A percentile compares a stretch with the other conserved stretches of the same genome.
Evolutionary conservation across 2,113 vertebrate genomes (phyloP).

Genomic region (Ailurus styani): DNA sequence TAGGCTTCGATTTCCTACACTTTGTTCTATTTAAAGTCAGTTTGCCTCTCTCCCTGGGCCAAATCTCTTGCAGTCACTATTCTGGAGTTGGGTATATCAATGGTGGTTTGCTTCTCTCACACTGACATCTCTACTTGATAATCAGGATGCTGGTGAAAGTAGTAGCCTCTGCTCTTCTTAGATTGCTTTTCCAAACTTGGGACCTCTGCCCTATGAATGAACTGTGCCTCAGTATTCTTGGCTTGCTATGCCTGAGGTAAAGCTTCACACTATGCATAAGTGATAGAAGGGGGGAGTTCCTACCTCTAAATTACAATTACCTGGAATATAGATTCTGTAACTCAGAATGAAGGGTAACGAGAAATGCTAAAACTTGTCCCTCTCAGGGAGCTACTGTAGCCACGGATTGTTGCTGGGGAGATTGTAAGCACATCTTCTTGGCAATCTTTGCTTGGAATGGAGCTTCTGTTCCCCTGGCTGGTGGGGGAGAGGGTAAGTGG

Average conservation of each 20-base stretch:
- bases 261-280: neutral
- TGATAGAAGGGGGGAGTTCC: neutral
- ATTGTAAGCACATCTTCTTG: neutral
- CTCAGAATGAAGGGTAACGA: neutral
- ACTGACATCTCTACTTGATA: neutral
- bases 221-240: neutral
- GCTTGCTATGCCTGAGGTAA: neutral
- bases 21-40: neutral
- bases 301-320: neutral
- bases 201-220: neutral
- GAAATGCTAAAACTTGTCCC: neutral
- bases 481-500: rapidly evolving
- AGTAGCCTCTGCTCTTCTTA: neutral
- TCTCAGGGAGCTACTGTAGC: neutral
- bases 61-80: neutral
- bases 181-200: neutral
- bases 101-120: neutral
- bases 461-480: neutral
- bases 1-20: neutral
- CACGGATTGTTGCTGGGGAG: neutral
- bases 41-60: neutral
- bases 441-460: neutral
- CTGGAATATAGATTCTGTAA: neutral
- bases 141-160: neutral
- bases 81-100: neutral